phyloP scores from a whole-genome alignment of 2,888 invertebrate genomes.

The Cerastis rubricosa region DNA sequence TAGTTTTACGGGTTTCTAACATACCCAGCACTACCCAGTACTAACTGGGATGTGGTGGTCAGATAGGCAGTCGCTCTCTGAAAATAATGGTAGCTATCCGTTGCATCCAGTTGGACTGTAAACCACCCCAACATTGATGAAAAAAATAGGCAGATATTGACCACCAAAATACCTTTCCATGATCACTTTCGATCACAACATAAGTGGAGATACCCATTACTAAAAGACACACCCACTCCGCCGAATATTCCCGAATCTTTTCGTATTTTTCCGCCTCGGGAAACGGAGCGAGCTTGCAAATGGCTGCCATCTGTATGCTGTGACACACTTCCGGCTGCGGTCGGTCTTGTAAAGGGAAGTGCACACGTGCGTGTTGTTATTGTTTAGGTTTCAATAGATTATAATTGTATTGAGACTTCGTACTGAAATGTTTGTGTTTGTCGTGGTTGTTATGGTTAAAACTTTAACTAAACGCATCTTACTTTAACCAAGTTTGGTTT shows the following conservation, averaged over 20 bases:
- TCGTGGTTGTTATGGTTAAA: background rate
- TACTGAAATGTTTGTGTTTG: background rate
- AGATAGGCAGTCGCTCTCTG: too few relatives aligned
- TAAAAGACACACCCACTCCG: constrained; percentile 1
- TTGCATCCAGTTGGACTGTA: too few relatives aligned
- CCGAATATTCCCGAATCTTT: background rate
- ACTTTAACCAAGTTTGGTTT: background rate
- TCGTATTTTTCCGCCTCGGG: constrained; percentile 20
- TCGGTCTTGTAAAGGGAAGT: background rate
- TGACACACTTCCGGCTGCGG: constrained; percentile 5
- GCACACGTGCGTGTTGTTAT: constrained; percentile 30
- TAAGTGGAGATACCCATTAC: background rate
- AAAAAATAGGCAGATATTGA: too few relatives aligned
- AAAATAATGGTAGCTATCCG: too few relatives aligned
- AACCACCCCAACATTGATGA: too few relatives aligned
- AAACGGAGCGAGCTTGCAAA: constrained; percentile 30
- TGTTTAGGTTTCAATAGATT: background rate
- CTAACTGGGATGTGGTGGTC: too few relatives aligned
- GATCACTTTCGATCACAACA: background rate
- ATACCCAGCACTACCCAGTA: too few relatives aligned
- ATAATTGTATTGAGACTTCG: background rate
- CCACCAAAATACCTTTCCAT: background rate
- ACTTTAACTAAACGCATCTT: background rate
- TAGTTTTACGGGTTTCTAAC: too few relatives aligned
- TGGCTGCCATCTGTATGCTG: constrained; percentile 36